Conservation (phyloP, 2,113 vertebrate species). For the Corythornis vintsioides region DNA sequence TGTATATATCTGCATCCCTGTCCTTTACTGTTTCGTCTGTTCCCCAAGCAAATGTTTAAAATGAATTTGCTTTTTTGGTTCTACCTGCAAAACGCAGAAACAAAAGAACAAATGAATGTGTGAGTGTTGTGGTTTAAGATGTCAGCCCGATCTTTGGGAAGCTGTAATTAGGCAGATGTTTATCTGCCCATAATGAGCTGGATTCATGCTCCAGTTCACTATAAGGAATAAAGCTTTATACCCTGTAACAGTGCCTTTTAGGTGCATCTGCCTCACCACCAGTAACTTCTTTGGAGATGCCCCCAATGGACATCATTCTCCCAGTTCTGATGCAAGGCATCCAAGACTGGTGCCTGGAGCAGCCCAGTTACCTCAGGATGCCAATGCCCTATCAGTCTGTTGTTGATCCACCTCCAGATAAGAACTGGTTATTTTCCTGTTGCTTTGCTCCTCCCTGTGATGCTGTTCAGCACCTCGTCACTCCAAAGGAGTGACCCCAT, state of each 20-base stretch:
- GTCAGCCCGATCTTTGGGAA: not conserved
- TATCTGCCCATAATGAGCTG: not conserved
- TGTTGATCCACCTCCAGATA: not conserved
- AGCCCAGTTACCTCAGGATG: not conserved
- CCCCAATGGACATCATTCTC: rapidly evolving
- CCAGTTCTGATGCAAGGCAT: not conserved
- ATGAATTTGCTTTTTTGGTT: not conserved
- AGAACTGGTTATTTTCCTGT: not conserved
- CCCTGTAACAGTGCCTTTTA: not conserved
- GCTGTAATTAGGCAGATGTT: not conserved
- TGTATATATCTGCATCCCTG: not conserved
- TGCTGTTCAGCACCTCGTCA: not conserved
- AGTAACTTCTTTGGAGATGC: not conserved
- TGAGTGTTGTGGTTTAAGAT: not conserved
- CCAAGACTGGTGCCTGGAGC: not conserved
- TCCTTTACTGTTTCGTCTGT: not conserved
- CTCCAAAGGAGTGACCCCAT: not conserved
- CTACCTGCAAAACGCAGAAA: not conserved
- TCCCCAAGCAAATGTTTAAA: not conserved
- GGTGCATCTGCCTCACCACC: not conserved
- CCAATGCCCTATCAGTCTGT: not conserved
- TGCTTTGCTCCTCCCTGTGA: not conserved
- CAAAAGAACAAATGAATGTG: not conserved
- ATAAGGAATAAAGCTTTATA: not conserved
- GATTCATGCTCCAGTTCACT: not conserved